Evolutionary conservation across 2,797 vertebrate species (phyloP), one percentile per base, ranked within the genome.

Genomic region (Takifugu rubripes): DNA sequence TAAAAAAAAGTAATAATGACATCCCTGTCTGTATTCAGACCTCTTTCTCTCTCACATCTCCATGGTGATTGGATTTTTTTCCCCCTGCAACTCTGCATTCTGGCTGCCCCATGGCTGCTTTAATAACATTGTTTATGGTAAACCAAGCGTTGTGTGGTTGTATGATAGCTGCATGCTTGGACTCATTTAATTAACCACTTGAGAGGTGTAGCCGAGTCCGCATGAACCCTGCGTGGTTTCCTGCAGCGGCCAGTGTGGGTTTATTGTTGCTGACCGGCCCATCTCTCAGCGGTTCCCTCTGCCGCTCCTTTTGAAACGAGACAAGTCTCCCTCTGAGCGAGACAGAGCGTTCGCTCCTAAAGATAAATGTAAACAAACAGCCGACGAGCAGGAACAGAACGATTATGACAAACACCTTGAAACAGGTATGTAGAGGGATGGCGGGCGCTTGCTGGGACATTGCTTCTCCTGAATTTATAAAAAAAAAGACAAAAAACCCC

Each of bases 1-100:
- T 81, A 81, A 94, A 93, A 48, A 45, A 95, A 95, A 94, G 94
- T 83, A 85, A 95, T 95, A 94, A 95, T 94, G 94, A 94, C 93
- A 94, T 94, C 94, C 80, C 92, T 92, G 91, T 93, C 92, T 93
- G 93, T 91, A 93, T 95, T 94, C 83, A 83, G 74, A 77, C 70
- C 76, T 75, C 70, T 84, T 68, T 74, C 70, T 65, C 74, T 83
- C 72, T 56, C 73, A 70, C 77, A 94, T 96, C 94, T 95, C 95
- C 93, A 95, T 94, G 94, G 94, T 95, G 93, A 95, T 96, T 91
- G 90, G 91, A 62, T 26, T 67, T 42, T 25, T 68, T 68, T 21
- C n/a, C 17, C 44, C n/a, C 44, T 25, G 7, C 48, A 74, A 45
- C 74, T 64, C 78, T 46, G 40, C 65, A 62, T 74, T 70, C 70